phyloP scores from a whole-genome alignment of 2,113 vertebrate species.

The Larimichthys crocea region DNA sequence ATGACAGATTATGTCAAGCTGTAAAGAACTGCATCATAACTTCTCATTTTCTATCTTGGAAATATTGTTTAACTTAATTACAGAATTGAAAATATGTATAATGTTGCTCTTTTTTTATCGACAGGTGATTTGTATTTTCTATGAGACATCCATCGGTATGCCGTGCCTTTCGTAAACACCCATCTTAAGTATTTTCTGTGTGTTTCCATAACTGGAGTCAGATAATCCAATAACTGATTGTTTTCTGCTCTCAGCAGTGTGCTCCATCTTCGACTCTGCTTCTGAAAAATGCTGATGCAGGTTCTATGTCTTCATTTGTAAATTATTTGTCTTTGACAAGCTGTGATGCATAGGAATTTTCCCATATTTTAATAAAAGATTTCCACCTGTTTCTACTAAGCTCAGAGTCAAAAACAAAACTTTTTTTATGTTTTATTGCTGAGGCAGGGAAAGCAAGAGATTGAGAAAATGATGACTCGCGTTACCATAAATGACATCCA shows the following conservation, averaged over 20 bases:
- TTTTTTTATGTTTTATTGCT: slow-evolving; percentile 7
- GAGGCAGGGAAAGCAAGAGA: slow-evolving; percentile 11
- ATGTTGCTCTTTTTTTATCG: slow-evolving; percentile 30
- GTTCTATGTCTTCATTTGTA: slow-evolving; percentile 75
- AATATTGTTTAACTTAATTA: slow-evolving; percentile 58
- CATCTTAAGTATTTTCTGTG: neutral
- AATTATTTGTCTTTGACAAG: slow-evolving; percentile 92
- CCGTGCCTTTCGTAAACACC: neutral
- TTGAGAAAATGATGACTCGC: slow-evolving; percentile 8
- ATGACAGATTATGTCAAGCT: slow-evolving; percentile 63
- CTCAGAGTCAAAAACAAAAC: slow-evolving; percentile 49
- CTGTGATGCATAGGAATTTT: slow-evolving; percentile 75
- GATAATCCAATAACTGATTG: slow-evolving; percentile 9
- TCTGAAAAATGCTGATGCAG: slow-evolving; percentile 43
- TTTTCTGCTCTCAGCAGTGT: neutral
- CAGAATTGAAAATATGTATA: slow-evolving; percentile 18
- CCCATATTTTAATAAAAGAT: slow-evolving; percentile 84
- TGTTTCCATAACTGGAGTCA: slow-evolving; percentile 21
- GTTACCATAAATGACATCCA: neutral
- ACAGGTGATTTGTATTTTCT: slow-evolving; percentile 12
- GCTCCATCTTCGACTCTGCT: neutral
- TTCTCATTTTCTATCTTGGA: slow-evolving; percentile 30
- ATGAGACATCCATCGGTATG: neutral
- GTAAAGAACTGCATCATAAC: slow-evolving; percentile 33
- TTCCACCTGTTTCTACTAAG: slow-evolving; percentile 78